phyloP scores from a whole-genome alignment of 1,140 invertebrate genomes.

The Pectinophora gossypiella region DNA sequence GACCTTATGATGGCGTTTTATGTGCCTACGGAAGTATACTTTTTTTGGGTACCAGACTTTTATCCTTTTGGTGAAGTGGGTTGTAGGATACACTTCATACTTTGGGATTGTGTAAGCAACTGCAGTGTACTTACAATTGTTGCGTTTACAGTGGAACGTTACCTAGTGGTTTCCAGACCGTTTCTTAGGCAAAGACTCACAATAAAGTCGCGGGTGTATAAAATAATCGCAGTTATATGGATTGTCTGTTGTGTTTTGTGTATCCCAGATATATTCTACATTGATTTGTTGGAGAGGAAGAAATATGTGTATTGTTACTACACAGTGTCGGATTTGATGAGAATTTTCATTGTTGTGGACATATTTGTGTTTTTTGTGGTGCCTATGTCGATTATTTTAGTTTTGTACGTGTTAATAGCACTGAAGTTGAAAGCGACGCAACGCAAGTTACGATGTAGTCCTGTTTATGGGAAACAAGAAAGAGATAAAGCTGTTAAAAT shows the following conservation, averaged over 20 bases:
- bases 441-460: constrained; percentile 61
- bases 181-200: constrained; percentile 92
- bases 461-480: constrained; percentile 54
- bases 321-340: constrained; percentile 85
- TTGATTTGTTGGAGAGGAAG: constrained; percentile 65
- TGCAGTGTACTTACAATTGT: constrained; percentile 95
- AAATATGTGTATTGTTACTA: constrained; percentile 79
- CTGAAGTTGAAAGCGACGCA: constrained; percentile 79
- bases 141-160: constrained; percentile 96
- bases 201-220: constrained; percentile 82
- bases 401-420: constrained; percentile 83
- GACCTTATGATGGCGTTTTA: constrained; percentile 87
- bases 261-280: constrained; percentile 81
- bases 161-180: constrained; percentile 95
- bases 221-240: constrained; percentile 84
- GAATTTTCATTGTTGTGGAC: constrained; percentile 89
- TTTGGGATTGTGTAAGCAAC: constrained; percentile 91
- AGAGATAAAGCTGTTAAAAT: constrained; percentile 75
- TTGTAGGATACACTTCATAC: constrained; percentile 84
- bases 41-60: constrained; percentile 85
- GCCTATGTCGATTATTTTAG: constrained; percentile 84
- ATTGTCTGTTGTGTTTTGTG: constrained; percentile 83
- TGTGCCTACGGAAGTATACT: constrained; percentile 87
- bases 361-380: constrained; percentile 86
- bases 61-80: constrained; percentile 86